Conservation (phyloP, 2,113 vertebrate species). For the Jacana jacana region DNA sequence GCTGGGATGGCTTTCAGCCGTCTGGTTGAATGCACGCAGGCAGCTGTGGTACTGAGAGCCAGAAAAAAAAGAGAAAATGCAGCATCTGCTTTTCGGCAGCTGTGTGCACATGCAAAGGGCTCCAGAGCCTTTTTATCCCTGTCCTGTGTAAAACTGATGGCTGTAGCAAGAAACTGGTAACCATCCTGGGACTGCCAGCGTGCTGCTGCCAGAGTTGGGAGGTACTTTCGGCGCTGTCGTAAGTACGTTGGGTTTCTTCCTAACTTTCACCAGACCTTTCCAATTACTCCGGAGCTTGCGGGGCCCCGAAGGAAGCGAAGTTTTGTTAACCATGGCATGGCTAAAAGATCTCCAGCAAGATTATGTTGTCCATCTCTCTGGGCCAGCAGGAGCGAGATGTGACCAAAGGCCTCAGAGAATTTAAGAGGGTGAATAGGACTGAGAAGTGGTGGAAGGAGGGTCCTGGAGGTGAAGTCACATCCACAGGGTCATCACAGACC, state of each 20-base stretch:
- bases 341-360: not conserved
- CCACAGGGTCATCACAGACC: not conserved
- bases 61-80: not conserved
- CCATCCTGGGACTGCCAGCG: not conserved
- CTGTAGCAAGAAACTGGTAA: not conserved
- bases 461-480: not conserved
- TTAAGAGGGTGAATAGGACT: not conserved
- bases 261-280: not conserved
- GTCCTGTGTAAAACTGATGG: not conserved
- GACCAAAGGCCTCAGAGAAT: not conserved
- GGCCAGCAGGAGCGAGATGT: not conserved
- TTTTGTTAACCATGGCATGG: not conserved
- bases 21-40: not conserved
- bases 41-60: not conserved
- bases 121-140: not conserved
- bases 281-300: not conserved
- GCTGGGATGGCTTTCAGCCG: accelerated
- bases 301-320: not conserved
- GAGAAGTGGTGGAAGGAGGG: not conserved
- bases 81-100: not conserved
- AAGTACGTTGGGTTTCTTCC: not conserved
- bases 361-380: not conserved
- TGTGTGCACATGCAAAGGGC: not conserved
- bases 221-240: accelerated
- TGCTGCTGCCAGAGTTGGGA: not conserved